Evolutionary conservation across 1,140 invertebrate genomes (phyloP), one percentile per base, ranked within the genome.

Genomic region (Microvelia longipes): DNA sequence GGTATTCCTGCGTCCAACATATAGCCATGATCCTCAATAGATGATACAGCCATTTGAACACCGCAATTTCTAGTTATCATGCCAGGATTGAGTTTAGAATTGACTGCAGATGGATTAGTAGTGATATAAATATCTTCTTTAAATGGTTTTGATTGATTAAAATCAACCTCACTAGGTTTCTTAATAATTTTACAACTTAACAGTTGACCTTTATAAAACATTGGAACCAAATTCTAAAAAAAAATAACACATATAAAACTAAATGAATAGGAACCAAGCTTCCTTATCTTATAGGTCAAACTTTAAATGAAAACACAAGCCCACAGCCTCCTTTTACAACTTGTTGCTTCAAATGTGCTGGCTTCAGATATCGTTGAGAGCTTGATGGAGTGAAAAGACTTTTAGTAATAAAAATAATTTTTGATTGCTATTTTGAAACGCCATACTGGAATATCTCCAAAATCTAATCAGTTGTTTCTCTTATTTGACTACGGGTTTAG

Each of bases 1-100:
- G 29, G 5, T 11, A 68, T 28, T n/a, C 68, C 68, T 25, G 30
- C 13, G 25, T 5, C 29, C 68, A 68, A 26, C 60, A 62, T 68
- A 24, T 62, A 68, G 19, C 68, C 68, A 19, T 61, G 29, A 61
- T 68, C 68, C 25, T 68, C 68, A 60, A 25, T 27, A 25, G 25
- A 28, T 1, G 1, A 25, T 1, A 68, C 68, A 62, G 68, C 68
- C 60, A 62, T 62, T 26, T 60, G 60, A 14, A 68, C 19, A 1
- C 50, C 1, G 26, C 25, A 27, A 14, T 29, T 25, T 2, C 11
- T 26, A 1, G 25, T 24, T 25, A 68, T 29, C 24, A 50, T 60
- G 28, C 30, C 68, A 61, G 25, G 28, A 61, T 28, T 61, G 14
- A 68, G 11, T n/a, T 68, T 19, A 25, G n/a, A 13, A 28, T 68